Conservation (phyloP, 2,113 vertebrate species). For the Microcebus lehilahytsara region DNA sequence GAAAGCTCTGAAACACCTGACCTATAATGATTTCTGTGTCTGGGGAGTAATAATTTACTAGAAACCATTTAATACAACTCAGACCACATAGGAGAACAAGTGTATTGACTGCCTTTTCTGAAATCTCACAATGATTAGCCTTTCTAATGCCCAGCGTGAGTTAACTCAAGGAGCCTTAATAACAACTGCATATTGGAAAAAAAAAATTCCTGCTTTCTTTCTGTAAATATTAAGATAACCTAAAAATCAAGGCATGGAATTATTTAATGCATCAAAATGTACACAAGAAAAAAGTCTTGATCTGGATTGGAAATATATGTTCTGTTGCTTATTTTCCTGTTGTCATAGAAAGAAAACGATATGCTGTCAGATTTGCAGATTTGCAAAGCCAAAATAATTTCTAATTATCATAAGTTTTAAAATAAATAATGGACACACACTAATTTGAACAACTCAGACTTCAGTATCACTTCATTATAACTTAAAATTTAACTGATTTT, state of each 20-base stretch:
- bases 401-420: conserved; percentile 5
- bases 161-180: not conserved
- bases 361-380: not conserved
- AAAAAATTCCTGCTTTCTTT: conserved; percentile 5
- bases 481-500: not conserved
- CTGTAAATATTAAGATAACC: not conserved
- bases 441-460: not conserved
- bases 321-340: conserved; percentile 37
- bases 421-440: not conserved
- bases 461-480: not conserved
- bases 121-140: not conserved
- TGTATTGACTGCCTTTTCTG: not conserved
- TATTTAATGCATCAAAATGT: not conserved
- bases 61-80: not conserved
- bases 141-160: not conserved
- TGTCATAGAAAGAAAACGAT: not conserved
- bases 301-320: not conserved
- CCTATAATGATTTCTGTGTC: not conserved
- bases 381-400: not conserved
- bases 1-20: not conserved
- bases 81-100: not conserved
- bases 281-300: not conserved
- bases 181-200: not conserved
- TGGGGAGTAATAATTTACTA: conserved; percentile 11
- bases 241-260: not conserved